Percentiles rank a stretch among this genome's conserved stretches.
Evolutionary conservation across 1,140 invertebrate species (phyloP).

Genomic region (silkworm (Bombyx mori)): ASM3026992v2 NC_085122.1:3843001-3843500

Average conservation of each 20-base stretch:
- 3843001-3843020: conserved; percentile 73
- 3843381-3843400: conserved; percentile 90
- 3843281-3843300: too few relatives aligned
- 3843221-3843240: too few relatives aligned
- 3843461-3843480: not conserved
- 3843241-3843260: too few relatives aligned
- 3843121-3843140: too few relatives aligned
- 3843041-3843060: conserved; percentile 83
- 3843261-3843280: too few relatives aligned
- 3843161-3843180: too few relatives aligned
- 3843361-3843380: conserved; percentile 89
- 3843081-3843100: not conserved
- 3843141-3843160: too few relatives aligned
- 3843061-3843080: conserved; percentile 13
- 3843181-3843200: too few relatives aligned
- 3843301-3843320: conserved; percentile 79
- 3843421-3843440: conserved; percentile 92
- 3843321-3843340: conserved; percentile 82
- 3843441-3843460: conserved; percentile 76
- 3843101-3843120: not conserved
- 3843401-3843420: conserved; percentile 90
- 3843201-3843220: too few relatives aligned
- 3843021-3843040: conserved; percentile 78
- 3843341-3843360: conserved; percentile 82
- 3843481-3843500: too few relatives aligned